Base-by-base conservation (phyloP, 2,888 invertebrate genomes). In the Eupithecia subumbrata region DNA sequence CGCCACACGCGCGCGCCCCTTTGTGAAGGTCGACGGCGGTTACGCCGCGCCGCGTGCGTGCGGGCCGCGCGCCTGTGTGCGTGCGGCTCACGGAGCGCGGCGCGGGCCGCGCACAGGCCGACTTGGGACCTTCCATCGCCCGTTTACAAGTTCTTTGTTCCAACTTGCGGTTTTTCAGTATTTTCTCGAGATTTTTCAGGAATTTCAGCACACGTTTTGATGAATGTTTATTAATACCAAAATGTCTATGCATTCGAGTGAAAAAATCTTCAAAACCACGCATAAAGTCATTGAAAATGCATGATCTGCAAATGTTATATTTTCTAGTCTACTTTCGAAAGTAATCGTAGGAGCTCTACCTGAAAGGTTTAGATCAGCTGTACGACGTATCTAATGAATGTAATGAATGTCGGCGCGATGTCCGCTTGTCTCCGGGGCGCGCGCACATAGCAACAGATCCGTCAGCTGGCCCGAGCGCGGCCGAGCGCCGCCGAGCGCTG, bases 401-500 rank as follows among this genome's bases (percentile, higher is more conserved):
- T 25, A 0, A n/a, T 25, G 8, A 56, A 69, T 60, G 25, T 14
- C 4, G 22, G 25, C 11, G 40, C 25, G 48, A 52, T 64, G 94
- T 91, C 94, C 90, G 85, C 76, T 84, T 81, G 4, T 73, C 86
- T 84, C 87, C 75, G 60, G 74, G 83, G 87, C 45, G 79, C 83
- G 81, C 88, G 92, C 93, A 92, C 93, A 90, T 94, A 93, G 94
- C 94, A 94, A 94, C 94, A 94, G 92, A n/a, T 90, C 84, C 87
- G 89, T 92, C 94, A 93, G 93, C 93, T 93, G 91, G 86, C 89
- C 83, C 87, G 88, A 82, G 79, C 78, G 75, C 76, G 77, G 78
- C 87, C 88, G 90, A 88, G 79, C 78, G 75, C 76, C 77, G 78
- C 87, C 88, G 90, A 88, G 81, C 82, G 78, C 34, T 11, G 81